These are phyloP conservation scores for Typhlichthys subterraneus DNA, from an alignment of 2,797 vertebrate species.

Conservation along the genomic window DNA sequence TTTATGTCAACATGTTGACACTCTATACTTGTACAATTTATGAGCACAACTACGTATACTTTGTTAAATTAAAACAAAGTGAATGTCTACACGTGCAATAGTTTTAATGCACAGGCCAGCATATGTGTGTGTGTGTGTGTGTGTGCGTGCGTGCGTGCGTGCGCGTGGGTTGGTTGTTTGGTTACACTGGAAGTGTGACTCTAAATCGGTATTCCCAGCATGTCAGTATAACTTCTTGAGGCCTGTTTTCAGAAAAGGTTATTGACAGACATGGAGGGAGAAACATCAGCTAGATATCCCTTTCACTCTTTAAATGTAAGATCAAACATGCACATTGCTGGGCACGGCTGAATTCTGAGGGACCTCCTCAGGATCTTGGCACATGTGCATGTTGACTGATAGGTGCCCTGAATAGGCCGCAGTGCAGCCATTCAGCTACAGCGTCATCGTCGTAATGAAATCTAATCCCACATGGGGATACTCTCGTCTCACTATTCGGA, in stretches of 20 bases:
- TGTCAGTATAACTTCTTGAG: slow-evolving; percentile 3
- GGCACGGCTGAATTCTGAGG: slow-evolving; percentile 1
- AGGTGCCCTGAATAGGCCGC: background rate
- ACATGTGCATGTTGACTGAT: background rate
- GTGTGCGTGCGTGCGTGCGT: background rate
- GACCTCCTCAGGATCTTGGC: background rate
- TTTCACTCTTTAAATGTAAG: background rate
- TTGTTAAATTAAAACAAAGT: slow-evolving; percentile 8
- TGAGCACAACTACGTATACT: slow-evolving; percentile 23
- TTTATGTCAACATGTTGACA: slow-evolving; percentile 35
- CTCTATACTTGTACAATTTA: slow-evolving; percentile 27
- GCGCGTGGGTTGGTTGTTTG: background rate
- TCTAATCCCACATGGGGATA: slow-evolving; percentile 13
- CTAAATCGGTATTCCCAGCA: slow-evolving; percentile 22
- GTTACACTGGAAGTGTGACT: slow-evolving; percentile 3
- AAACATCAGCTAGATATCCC: slow-evolving; percentile 1
- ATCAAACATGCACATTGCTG: background rate
- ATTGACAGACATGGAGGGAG: slow-evolving; percentile 1
- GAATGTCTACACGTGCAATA: slow-evolving; percentile 18
- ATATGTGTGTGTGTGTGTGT: no score
- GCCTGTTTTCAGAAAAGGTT: slow-evolving; percentile 1
- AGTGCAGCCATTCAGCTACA: background rate
- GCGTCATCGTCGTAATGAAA: slow-evolving; percentile 6
- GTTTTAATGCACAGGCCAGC: background rate
- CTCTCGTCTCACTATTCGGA: slow-evolving; percentile 9